Percentiles rank a stretch among this genome's conserved stretches.
Conservation (phyloP, 2,888 invertebrate genomes). For the Athalia circularis region DNA sequence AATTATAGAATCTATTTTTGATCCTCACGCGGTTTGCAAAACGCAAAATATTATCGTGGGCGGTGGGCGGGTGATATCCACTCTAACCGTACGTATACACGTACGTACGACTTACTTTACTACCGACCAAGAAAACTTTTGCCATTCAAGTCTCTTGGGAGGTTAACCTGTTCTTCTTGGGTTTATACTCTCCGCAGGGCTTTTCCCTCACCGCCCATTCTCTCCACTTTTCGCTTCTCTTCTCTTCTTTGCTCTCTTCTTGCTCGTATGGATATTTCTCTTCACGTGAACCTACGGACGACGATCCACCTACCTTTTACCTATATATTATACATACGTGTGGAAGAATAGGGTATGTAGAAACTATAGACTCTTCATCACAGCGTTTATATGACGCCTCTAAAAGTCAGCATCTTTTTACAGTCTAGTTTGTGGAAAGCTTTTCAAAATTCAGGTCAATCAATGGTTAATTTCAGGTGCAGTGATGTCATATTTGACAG, state of each 20-base stretch:
- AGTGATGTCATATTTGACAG: too few species aligned
- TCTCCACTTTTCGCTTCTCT: not conserved
- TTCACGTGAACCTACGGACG: not conserved
- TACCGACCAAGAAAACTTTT: not conserved
- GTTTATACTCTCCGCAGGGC: not conserved
- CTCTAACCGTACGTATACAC: too few species aligned
- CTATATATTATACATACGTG: too few species aligned
- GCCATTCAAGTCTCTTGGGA: conserved; percentile 14
- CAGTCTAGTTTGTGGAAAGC: too few species aligned
- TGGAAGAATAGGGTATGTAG: too few species aligned
- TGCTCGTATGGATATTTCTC: not conserved
- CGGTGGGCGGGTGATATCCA: too few species aligned
- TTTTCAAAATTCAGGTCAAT: too few species aligned
- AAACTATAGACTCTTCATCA: too few species aligned
- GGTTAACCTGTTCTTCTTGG: conserved; percentile 12
- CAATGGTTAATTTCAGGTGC: too few species aligned
- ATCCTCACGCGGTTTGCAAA: not conserved
- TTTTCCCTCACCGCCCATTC: not conserved
- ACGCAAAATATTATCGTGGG: not conserved
- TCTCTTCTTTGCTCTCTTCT: not conserved
- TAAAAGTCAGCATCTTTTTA: too few species aligned
- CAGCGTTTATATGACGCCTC: too few species aligned
- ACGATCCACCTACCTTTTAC: too few species aligned
- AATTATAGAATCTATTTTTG: conserved; percentile 15
- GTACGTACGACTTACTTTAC: not conserved